phyloP scores from a whole-genome alignment of 2,113 vertebrate species.

The Rhabdornis inornatus region DNA sequence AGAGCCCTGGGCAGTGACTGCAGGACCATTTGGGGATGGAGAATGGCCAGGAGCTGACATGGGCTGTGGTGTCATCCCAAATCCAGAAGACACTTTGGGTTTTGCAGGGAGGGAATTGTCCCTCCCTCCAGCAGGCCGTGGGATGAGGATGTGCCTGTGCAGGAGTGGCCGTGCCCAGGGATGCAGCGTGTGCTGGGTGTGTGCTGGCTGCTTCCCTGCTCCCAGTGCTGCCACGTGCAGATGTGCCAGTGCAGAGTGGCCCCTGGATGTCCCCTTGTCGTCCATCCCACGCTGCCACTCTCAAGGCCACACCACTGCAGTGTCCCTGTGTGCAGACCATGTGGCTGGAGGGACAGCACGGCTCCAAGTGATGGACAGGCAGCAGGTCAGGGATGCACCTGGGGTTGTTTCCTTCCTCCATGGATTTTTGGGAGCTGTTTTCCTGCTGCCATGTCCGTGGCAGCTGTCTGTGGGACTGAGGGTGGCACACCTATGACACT shows the following conservation, averaged over 20 bases:
- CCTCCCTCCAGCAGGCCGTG: accelerated
- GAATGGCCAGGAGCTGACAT: accelerated
- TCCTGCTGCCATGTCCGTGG: accelerated
- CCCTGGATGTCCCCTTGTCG: neutral
- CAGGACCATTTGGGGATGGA: accelerated
- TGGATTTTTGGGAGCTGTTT: neutral
- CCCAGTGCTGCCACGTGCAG: neutral
- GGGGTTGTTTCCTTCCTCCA: accelerated
- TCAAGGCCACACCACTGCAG: accelerated
- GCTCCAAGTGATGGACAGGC: accelerated
- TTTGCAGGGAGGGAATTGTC: neutral
- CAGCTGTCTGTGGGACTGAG: neutral
- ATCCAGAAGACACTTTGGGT: neutral
- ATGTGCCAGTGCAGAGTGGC: neutral
- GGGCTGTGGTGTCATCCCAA: neutral
- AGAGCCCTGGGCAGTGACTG: accelerated
- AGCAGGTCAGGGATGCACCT: neutral
- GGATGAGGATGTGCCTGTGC: accelerated
- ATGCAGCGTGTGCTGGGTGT: accelerated
- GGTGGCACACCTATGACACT: neutral
- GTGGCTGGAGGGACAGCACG: accelerated
- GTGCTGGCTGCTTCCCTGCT: neutral
- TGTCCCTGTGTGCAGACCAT: neutral
- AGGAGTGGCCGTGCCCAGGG: accelerated
- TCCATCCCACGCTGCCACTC: neutral